phyloP scores from a whole-genome alignment of 2,113 vertebrate genomes.

The Delphinapterus leucas region DNA sequence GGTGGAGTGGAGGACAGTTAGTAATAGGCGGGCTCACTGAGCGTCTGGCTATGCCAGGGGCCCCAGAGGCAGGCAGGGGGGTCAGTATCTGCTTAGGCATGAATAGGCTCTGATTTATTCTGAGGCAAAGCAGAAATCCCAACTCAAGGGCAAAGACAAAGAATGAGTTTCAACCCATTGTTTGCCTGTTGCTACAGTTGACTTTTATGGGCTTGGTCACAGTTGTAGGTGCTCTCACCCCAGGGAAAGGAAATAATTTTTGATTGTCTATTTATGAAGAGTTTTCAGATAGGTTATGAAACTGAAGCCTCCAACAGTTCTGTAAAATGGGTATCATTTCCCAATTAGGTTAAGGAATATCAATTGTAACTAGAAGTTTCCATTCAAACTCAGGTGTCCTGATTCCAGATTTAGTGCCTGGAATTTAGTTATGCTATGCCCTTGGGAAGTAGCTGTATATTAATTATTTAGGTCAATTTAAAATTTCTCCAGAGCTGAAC shows the following conservation, averaged over 20 bases:
- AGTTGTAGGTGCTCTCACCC: neutral
- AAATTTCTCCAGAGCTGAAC: neutral
- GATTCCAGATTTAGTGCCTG: neutral
- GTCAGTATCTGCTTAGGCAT: neutral
- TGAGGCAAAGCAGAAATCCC: neutral
- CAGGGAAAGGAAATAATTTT: neutral
- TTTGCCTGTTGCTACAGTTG: neutral
- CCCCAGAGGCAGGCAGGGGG: rapidly evolving
- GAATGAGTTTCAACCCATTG: neutral
- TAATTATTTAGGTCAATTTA: neutral
- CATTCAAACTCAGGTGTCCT: neutral
- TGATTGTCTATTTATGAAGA: neutral
- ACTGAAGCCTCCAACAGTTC: neutral
- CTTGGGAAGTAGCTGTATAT: neutral
- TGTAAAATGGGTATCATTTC: neutral
- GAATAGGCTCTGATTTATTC: neutral
- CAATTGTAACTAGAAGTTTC: neutral
- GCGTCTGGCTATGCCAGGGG: neutral
- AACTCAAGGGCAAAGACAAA: neutral
- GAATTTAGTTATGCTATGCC: neutral
- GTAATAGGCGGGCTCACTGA: neutral
- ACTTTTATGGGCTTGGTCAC: neutral
- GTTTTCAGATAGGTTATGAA: neutral
- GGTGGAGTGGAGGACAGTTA: neutral
- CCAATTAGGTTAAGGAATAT: neutral